These are phyloP conservation scores for Drosophila pruinosa DNA, from an alignment of 1,140 invertebrate genomes.

Conservation along the genomic window DNA sequence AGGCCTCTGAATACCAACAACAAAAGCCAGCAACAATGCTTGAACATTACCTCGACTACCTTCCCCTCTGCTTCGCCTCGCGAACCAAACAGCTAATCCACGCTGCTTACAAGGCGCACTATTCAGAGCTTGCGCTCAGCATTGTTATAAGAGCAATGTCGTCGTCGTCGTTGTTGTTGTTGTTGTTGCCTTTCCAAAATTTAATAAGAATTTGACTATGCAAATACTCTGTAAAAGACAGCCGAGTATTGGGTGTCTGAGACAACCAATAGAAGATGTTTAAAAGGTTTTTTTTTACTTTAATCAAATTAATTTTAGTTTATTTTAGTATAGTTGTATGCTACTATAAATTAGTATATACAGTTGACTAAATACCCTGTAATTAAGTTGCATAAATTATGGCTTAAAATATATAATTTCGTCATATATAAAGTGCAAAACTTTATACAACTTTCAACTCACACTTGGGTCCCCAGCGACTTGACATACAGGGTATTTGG, in stretches of 20 bases:
- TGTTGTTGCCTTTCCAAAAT: background rate
- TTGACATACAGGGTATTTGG: too few species aligned
- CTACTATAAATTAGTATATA: too few species aligned
- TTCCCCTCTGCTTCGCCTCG: background rate
- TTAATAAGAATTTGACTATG: constrained; percentile 8
- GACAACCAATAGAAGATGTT: too few species aligned
- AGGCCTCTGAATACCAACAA: constrained; percentile 17
- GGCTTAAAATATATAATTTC: too few species aligned
- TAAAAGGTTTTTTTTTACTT: background rate
- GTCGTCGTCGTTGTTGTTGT: background rate
- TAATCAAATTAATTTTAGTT: background rate
- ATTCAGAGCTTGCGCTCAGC: constrained; percentile 1
- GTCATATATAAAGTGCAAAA: too few species aligned
- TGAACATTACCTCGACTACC: background rate
- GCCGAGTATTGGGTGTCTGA: background rate
- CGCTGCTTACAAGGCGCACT: background rate
- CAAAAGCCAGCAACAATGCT: constrained; percentile 18
- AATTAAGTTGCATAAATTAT: too few species aligned
- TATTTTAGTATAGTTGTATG: too few species aligned
- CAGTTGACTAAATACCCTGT: too few species aligned
- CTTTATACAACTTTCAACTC: too few species aligned
- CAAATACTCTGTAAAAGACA: background rate
- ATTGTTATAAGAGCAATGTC: constrained; percentile 21
- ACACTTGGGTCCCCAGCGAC: too few species aligned
- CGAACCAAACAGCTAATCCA: too few species aligned